Evolutionary conservation across 2,888 invertebrate genomes (phyloP).

Genomic region (Macroteleia sp.): DNA sequence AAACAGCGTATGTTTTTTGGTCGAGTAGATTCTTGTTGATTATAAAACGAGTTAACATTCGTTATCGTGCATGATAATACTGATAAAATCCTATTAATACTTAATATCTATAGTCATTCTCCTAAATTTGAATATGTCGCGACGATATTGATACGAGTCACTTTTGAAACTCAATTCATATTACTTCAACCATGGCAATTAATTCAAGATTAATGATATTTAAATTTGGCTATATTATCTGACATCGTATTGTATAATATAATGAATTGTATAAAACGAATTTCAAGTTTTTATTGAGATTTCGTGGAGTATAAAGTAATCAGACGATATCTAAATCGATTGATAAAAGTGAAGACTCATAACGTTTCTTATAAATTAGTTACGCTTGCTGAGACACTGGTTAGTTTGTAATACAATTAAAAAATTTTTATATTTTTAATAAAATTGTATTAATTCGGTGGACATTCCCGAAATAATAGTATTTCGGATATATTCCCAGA

Average conservation of each 20-base stretch:
- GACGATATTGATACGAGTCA: conserved; percentile 15
- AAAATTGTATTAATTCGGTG: no score
- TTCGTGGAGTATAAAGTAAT: background rate
- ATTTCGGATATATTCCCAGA: no score
- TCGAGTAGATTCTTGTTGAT: no score
- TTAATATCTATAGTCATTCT: conserved; percentile 19
- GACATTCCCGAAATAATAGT: no score
- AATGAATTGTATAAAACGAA: conserved; percentile 21
- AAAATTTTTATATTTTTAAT: no score
- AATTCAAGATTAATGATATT: conserved; percentile 23
- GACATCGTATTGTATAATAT: conserved; percentile 7
- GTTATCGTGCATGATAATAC: conserved; percentile 35
- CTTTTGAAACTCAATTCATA: conserved; percentile 1
- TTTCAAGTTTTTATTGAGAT: conserved; percentile 1
- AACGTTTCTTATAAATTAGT: no score
- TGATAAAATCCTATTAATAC: conserved; percentile 45
- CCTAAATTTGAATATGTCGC: conserved; percentile 9
- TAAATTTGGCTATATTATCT: conserved; percentile 17
- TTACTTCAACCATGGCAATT: conserved; percentile 4
- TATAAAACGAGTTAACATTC: conserved; percentile 15
- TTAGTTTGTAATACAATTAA: no score
- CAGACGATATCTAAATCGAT: background rate
- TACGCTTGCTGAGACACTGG: no score
- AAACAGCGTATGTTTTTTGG: no score
- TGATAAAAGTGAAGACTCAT: no score